Percentiles rank a stretch among this genome's conserved stretches.
Conservation (phyloP, 1,140 invertebrate species). For the Samia ricini region DNA sequence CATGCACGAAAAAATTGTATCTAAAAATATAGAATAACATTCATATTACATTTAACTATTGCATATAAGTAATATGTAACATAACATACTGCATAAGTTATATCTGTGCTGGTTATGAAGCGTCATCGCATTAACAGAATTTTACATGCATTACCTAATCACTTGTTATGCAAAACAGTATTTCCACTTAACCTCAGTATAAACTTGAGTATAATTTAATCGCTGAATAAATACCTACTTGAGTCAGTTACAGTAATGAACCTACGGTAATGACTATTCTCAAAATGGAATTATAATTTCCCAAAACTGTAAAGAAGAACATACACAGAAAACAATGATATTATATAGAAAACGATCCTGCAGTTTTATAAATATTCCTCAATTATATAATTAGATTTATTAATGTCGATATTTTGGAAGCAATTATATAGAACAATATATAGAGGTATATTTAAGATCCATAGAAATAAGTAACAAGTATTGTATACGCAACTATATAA, state of each 20-base stretch:
- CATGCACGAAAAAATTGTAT: no score
- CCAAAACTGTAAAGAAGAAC: no score
- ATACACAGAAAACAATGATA: no score
- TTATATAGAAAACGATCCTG: no score
- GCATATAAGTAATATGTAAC: not conserved
- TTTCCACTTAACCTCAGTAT: slow-evolving; percentile 16
- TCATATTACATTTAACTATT: not conserved
- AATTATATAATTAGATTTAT: no score
- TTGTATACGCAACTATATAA: slow-evolving; percentile 8
- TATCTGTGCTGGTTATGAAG: not conserved
- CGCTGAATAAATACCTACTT: not conserved
- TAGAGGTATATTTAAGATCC: not conserved
- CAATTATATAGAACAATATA: not conserved
- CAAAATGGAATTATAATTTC: no score
- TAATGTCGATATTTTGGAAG: not conserved
- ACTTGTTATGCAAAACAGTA: slow-evolving; percentile 25
- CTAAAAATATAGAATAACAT: not conserved
- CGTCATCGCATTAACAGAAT: slow-evolving; percentile 19
- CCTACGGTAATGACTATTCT: no score
- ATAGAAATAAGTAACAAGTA: not conserved
- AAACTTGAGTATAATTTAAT: not conserved
- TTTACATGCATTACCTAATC: slow-evolving; percentile 31
- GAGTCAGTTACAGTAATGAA: not conserved
- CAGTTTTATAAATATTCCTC: no score
- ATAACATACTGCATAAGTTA: not conserved